A percentile compares a stretch with the other conserved stretches of the same genome.
phyloP scores from a whole-genome alignment of 92 coral and sea anemone genomes.

The Actinostola sp. region DNA sequence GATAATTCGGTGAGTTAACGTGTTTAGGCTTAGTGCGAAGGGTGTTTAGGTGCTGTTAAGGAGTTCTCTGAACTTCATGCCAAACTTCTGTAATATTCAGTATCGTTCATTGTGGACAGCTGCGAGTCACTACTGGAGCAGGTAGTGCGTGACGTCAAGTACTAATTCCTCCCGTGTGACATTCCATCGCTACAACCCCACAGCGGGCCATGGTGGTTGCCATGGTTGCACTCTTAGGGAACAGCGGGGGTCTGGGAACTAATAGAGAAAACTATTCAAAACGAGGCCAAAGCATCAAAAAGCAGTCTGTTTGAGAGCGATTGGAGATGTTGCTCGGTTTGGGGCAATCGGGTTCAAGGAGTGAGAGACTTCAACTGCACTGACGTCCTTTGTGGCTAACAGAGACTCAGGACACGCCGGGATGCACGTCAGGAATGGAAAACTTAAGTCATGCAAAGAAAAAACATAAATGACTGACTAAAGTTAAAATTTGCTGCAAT shows the following conservation, averaged over 20 bases:
- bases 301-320: not conserved
- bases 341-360: not conserved
- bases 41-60: conserved; percentile 72
- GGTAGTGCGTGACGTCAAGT: conserved; percentile 94
- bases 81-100: conserved; percentile 81
- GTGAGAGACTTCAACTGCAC: no score
- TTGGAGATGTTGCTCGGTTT: not conserved
- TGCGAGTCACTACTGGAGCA: conserved; percentile 75
- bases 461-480: no score
- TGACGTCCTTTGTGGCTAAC: not conserved
- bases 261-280: conserved; percentile 17
- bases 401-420: not conserved
- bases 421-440: not conserved
- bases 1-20: conserved; percentile 16
- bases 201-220: conserved; percentile 72
- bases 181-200: conserved; percentile 83
- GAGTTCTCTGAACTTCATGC: conserved; percentile 36
- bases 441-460: no score
- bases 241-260: conserved; percentile 58
- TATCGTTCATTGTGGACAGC: conserved; percentile 78
- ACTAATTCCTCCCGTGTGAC: conserved; percentile 85
- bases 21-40: conserved; percentile 58
- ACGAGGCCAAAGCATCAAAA: conserved; percentile 12
- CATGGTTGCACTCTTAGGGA: conserved; percentile 42
- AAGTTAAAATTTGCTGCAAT: no score